Conservation (phyloP, 2,888 invertebrate species). For the Uloborus plumipes region DNA sequence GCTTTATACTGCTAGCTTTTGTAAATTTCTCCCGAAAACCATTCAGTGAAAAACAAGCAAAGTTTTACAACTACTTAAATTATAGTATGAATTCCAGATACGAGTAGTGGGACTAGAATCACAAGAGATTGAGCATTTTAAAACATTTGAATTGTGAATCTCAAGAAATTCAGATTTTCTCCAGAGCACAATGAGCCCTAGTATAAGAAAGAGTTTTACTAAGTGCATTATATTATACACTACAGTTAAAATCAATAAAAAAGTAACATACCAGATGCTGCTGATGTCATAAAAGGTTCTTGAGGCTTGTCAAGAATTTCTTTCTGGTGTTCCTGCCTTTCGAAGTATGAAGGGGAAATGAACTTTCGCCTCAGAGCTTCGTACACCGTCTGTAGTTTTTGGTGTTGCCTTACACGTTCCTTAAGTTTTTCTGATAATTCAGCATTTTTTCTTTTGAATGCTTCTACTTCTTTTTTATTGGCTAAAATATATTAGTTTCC, state of each 20-base stretch:
- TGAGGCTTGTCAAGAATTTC: conserved; percentile 24
- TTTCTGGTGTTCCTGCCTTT: conserved; percentile 36
- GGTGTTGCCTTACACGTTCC: conserved; percentile 56
- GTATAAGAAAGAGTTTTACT: too few species aligned
- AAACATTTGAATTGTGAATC: too few species aligned
- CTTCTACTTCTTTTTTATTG: conserved; percentile 46
- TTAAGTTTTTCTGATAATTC: conserved; percentile 58
- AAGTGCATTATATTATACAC: too few species aligned
- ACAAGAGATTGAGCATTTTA: too few species aligned
- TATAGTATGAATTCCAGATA: too few species aligned
- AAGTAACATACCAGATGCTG: conserved; percentile 44
- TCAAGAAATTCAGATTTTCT: too few species aligned
- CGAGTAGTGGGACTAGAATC: too few species aligned
- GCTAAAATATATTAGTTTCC: conserved; percentile 21
- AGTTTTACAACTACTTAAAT: too few species aligned
- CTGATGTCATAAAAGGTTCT: conserved; percentile 50
- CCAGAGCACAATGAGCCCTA: too few species aligned
- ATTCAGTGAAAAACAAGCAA: too few species aligned
- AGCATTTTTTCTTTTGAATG: conserved; percentile 46
- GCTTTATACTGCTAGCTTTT: too few species aligned
- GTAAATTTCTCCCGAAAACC: too few species aligned
- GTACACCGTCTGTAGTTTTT: conserved; percentile 55
- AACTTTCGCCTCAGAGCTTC: conserved; percentile 59
- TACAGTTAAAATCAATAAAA: neutral
- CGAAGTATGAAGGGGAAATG: conserved; percentile 57